These are phyloP conservation scores for Manis javanica DNA, from an alignment of 2,797 vertebrate species.

Conservation along the genomic window DNA sequence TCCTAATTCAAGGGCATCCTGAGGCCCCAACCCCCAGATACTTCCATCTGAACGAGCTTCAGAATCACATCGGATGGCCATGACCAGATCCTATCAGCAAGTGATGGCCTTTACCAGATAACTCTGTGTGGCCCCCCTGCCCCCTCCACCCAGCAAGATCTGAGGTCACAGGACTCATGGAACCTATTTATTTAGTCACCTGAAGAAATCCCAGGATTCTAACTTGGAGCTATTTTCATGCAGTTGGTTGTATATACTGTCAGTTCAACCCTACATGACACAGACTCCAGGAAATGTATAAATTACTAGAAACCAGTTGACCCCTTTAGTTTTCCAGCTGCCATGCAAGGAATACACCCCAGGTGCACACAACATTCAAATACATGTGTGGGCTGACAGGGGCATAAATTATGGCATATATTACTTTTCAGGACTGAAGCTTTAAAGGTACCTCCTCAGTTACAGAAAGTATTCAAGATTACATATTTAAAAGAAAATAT, in stretches of 20 bases:
- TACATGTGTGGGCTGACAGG: neutral
- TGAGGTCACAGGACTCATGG: neutral
- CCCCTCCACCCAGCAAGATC: neutral
- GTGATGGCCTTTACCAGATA: neutral
- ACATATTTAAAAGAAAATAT: neutral
- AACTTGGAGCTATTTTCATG: neutral
- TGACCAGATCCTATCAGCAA: conserved; percentile 6
- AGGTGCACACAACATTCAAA: conserved; percentile 40
- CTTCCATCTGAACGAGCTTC: neutral
- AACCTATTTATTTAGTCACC: conserved; percentile 14
- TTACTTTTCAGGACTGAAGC: neutral
- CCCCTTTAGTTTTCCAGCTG: conserved; percentile 11
- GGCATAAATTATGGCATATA: neutral
- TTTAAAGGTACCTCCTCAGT: conserved; percentile 32
- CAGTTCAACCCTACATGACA: neutral
- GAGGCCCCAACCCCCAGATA: neutral
- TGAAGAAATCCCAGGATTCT: conserved; percentile 22
- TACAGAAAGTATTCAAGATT: conserved; percentile 13
- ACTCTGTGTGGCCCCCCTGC: neutral
- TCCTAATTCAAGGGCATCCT: neutral
- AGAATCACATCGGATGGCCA: neutral
- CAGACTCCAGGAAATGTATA: conserved; percentile 47
- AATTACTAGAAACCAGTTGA: conserved; percentile 25
- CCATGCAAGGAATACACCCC: neutral
- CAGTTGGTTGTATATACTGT: neutral